Conservation (phyloP, 2,888 invertebrate species). For the Drosophila meridiana region DNA sequence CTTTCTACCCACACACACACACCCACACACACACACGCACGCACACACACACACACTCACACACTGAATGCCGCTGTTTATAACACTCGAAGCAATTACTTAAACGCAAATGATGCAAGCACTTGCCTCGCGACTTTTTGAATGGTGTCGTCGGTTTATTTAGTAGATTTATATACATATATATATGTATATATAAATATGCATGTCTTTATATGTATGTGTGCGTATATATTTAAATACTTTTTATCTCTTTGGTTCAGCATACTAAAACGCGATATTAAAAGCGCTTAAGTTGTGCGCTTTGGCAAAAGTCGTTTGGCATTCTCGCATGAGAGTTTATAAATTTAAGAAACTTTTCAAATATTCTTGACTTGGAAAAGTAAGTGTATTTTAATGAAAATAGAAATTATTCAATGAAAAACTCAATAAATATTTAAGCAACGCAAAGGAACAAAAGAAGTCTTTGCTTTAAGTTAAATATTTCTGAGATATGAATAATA, state of each 20-base stretch:
- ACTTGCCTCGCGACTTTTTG: conserved; percentile 34
- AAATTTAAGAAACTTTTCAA: conserved; percentile 5
- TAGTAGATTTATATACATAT: conserved; percentile 11
- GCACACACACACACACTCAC: neutral
- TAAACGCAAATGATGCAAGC: conserved; percentile 44
- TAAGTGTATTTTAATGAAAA: neutral
- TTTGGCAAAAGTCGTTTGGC: neutral
- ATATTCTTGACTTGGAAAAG: neutral
- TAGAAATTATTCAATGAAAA: neutral
- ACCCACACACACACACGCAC: conserved; percentile 5
- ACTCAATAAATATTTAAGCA: neutral
- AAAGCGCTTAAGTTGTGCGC: conserved; percentile 13
- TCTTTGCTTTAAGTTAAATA: neutral
- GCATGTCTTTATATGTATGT: neutral
- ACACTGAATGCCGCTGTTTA: conserved; percentile 21
- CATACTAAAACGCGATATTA: conserved; percentile 7
- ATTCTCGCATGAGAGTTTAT: neutral
- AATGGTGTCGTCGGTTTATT: conserved; percentile 39
- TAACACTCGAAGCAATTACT: conserved; percentile 55
- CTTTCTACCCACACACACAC: neutral
- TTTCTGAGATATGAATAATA: too few species aligned
- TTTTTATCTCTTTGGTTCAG: conserved; percentile 34
- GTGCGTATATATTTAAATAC: conserved; percentile 9
- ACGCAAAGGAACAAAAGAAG: neutral
- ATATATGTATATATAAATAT: neutral